Conservation (phyloP, 2,113 vertebrate species). For the Melanostigma gelatinosum region DNA sequence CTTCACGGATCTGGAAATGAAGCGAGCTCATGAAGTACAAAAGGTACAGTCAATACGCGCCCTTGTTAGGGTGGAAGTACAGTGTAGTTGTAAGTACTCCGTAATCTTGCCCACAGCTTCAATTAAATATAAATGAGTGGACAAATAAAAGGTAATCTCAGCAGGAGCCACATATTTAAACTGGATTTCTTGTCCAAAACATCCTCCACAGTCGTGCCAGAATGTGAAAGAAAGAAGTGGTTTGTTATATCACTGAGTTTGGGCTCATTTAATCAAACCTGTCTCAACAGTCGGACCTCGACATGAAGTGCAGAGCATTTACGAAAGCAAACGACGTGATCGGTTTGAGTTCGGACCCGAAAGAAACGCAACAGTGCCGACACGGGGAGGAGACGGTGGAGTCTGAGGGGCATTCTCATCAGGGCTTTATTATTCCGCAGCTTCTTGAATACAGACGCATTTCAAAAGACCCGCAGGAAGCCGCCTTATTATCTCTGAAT, state of each 20-base stretch:
- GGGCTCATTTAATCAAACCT: not conserved
- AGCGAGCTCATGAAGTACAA: not conserved
- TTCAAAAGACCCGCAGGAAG: conserved; percentile 6
- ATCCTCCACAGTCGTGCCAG: not conserved
- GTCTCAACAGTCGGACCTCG: not conserved
- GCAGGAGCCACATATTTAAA: not conserved
- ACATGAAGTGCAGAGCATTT: not conserved
- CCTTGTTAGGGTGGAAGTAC: not conserved
- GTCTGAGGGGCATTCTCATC: not conserved
- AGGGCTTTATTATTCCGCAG: not conserved
- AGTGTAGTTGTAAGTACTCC: not conserved
- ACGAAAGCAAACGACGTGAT: not conserved
- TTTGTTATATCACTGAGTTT: not conserved
- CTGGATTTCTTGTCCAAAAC: not conserved
- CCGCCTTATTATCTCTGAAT: conserved; percentile 38
- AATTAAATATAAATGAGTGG: not conserved
- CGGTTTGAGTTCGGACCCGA: not conserved
- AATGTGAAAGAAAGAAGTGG: not conserved
- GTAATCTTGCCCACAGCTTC: not conserved
- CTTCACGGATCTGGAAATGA: not conserved
- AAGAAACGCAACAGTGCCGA: not conserved
- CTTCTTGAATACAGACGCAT: not conserved
- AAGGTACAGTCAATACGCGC: not conserved
- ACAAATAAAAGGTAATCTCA: not conserved
- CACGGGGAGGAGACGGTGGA: no score